Conservation (phyloP, 2,113 vertebrate species). For the Semnornis frantzii region DNA sequence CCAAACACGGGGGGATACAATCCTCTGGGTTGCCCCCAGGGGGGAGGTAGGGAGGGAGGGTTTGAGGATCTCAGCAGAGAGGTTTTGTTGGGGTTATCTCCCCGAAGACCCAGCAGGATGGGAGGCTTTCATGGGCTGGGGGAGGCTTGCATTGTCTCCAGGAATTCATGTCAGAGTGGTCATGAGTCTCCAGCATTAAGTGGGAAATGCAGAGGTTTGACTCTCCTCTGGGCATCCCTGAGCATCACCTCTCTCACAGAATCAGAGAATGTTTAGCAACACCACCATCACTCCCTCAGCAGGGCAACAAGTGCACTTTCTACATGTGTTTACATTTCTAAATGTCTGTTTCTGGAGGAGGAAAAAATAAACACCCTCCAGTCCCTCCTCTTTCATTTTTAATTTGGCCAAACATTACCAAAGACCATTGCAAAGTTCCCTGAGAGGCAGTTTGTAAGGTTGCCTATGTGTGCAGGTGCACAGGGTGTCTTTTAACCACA, state of each 20-base stretch:
- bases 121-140: slow-evolving; percentile 11
- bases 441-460: not conserved
- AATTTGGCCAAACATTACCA: not conserved
- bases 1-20: not conserved
- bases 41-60: not conserved
- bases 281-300: too few species aligned
- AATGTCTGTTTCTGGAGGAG: not conserved
- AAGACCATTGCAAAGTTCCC: not conserved
- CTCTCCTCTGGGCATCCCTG: rapidly evolving
- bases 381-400: not conserved
- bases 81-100: slow-evolving; percentile 31
- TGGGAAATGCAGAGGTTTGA: not conserved
- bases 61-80: not conserved
- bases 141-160: not conserved
- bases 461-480: not conserved
- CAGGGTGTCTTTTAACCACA: rapidly evolving
- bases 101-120: slow-evolving; percentile 18
- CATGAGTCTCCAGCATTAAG: not conserved
- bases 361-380: not conserved
- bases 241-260: not conserved
- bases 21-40: not conserved
- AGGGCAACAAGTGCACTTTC: rapidly evolving
- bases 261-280: rapidly evolving
- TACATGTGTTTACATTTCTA: not conserved
- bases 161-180: not conserved